Percentiles rank a stretch among this genome's conserved stretches.
Conservation (phyloP, 2,113 vertebrate species). For the Erpornis zantholeuca region DNA sequence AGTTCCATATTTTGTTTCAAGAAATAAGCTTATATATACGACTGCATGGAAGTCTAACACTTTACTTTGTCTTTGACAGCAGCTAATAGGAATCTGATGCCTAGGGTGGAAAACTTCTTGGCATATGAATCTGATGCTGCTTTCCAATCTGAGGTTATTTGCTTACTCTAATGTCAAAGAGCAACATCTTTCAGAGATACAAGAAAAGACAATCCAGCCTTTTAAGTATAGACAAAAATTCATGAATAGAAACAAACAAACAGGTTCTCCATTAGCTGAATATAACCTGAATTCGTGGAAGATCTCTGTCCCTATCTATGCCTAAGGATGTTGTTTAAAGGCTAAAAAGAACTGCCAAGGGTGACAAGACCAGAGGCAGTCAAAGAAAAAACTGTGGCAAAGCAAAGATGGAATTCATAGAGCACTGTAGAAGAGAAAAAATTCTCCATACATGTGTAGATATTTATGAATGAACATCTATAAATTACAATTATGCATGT, state of each 20-base stretch:
- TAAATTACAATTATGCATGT: not conserved
- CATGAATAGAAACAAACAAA: not conserved
- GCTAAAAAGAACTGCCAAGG: not conserved
- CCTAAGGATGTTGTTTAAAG: not conserved
- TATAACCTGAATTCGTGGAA: not conserved
- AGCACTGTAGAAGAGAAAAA: not conserved
- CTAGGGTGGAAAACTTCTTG: not conserved
- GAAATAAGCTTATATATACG: not conserved
- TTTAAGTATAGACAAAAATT: not conserved
- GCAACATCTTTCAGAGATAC: not conserved
- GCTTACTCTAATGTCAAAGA: not conserved
- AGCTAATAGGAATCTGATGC: not conserved
- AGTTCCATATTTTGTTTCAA: not conserved
- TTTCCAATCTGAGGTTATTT: not conserved
- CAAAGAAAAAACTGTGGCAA: not conserved
- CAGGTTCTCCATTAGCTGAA: not conserved
- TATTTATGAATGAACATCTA: not conserved
- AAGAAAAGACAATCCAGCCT: not conserved
- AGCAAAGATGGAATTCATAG: not conserved
- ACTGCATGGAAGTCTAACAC: not conserved
- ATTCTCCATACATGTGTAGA: accelerated
- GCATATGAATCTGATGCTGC: not conserved
- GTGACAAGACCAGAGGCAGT: not conserved
- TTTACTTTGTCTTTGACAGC: not conserved
- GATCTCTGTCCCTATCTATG: not conserved